Percentiles rank a stretch among this genome's conserved stretches.
Conservation (phyloP, 2,888 invertebrate genomes). For the Neocrepidodera transversa region DNA sequence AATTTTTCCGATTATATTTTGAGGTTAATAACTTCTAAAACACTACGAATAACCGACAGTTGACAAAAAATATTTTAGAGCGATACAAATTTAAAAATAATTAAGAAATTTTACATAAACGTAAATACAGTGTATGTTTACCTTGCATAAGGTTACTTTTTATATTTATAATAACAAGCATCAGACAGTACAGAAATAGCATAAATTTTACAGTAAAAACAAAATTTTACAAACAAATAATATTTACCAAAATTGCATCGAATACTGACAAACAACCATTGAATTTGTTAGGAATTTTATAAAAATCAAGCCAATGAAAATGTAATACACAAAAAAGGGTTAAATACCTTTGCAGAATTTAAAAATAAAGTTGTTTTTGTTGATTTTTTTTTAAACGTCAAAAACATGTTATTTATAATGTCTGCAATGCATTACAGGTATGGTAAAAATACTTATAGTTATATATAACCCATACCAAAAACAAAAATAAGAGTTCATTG, state of each 20-base stretch:
- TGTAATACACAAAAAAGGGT: slow-evolving; percentile 24
- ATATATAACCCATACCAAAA: slow-evolving; percentile 28
- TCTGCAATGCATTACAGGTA: slow-evolving; percentile 36
- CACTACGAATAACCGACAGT: too few species aligned
- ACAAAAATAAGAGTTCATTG: slow-evolving; percentile 34
- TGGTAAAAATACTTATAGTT: slow-evolving; percentile 34
- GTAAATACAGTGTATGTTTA: background rate
- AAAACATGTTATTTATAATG: slow-evolving; percentile 37
- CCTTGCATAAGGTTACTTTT: slow-evolving; percentile 5
- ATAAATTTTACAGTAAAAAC: background rate
- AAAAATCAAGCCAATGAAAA: slow-evolving; percentile 20
- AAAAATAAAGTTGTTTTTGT: slow-evolving; percentile 35
- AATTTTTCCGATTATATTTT: slow-evolving; percentile 12
- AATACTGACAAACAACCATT: slow-evolving; percentile 2
- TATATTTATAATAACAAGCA: slow-evolving; percentile 3
- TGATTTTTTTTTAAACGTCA: slow-evolving; percentile 35
- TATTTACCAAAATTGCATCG: slow-evolving; percentile 12
- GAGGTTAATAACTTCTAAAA: slow-evolving; percentile 19
- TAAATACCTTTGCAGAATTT: slow-evolving; percentile 33
- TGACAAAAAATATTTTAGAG: too few species aligned
- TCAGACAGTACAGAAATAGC: background rate
- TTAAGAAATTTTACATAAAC: background rate
- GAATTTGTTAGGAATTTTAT: slow-evolving; percentile 10
- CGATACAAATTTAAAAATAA: too few species aligned
- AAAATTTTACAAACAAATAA: slow-evolving; percentile 19